Evolutionary conservation across 2,113 vertebrate genomes (phyloP).

Genomic region (Ciconia boyciana): DNA sequence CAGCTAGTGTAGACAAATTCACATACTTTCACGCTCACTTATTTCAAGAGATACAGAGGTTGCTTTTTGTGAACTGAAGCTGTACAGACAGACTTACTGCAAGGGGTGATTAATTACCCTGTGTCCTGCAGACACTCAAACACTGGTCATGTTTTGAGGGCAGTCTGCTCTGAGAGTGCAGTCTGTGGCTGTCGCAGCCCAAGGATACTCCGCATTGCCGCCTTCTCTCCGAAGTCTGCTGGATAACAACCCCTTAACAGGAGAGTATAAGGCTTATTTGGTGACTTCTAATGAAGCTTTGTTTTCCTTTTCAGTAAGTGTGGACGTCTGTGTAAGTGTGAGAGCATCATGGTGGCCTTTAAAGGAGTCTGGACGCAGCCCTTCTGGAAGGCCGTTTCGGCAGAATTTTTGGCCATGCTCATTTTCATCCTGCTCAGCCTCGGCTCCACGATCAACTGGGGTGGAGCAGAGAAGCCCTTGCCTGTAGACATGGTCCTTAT

Average conservation of each 20-base stretch:
- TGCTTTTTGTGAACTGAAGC: background rate
- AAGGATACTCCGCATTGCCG: background rate
- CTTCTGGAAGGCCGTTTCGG: conserved; percentile 93
- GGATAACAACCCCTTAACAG: background rate
- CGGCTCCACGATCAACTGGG: conserved; percentile 94
- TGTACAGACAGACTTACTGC: background rate
- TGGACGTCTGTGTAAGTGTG: conserved; percentile 77
- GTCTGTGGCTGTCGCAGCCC: background rate
- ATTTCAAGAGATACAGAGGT: background rate
- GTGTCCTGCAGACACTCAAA: background rate
- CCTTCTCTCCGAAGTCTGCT: background rate
- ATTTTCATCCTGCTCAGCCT: conserved; percentile 93
- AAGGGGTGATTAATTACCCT: background rate
- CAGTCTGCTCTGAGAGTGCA: background rate
- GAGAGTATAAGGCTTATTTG: background rate
- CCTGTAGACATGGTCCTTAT: conserved; percentile 90
- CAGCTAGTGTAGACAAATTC: background rate
- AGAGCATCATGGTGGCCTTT: conserved; percentile 88
- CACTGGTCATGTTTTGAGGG: background rate
- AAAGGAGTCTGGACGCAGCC: conserved; percentile 95
- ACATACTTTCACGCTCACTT: background rate
- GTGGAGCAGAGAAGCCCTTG: conserved; percentile 77
- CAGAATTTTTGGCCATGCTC: conserved; percentile 90
- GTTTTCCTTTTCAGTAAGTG: conserved; percentile 82
- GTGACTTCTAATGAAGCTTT: conserved; percentile 7